Conservation (phyloP, 2,113 vertebrate genomes). For the Sisor rabdophorus region DNA sequence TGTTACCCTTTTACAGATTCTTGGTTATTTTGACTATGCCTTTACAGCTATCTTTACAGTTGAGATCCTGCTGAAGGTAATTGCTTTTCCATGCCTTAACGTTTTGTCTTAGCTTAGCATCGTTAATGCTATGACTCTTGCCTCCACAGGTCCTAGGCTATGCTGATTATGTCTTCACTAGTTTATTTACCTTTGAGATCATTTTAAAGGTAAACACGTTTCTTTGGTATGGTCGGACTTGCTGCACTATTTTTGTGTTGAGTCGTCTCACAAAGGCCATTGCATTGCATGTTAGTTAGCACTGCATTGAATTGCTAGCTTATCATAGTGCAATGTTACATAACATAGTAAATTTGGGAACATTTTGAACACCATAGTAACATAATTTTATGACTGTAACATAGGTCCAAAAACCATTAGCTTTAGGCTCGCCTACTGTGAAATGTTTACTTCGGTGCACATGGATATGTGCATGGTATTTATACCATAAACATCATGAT, state of each 20-base stretch:
- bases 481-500: neutral
- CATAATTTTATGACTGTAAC: neutral
- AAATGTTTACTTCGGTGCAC: constrained; percentile 20
- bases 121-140: constrained; percentile 77
- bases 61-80: constrained; percentile 99
- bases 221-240: constrained; percentile 67
- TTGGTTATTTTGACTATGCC: constrained; percentile 99
- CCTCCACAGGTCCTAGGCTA: constrained; percentile 92
- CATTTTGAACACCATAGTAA: neutral
- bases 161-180: constrained; percentile 96
- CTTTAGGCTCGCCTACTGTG: neutral
- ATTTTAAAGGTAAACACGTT: constrained; percentile 89
- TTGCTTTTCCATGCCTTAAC: constrained; percentile 62
- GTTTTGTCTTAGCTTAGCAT: constrained; percentile 58
- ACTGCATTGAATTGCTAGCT: constrained; percentile 37
- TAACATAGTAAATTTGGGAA: neutral
- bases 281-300: constrained; percentile 62
- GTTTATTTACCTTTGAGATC: constrained; percentile 96
- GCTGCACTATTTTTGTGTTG: constrained; percentile 59
- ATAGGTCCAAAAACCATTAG: neutral
- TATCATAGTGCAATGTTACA: neutral
- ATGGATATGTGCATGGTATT: constrained; percentile 33
- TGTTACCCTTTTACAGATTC: constrained; percentile 86
- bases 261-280: constrained; percentile 44
- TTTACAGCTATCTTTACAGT: constrained; percentile 99